Percentiles rank a stretch among this genome's conserved stretches.
phyloP scores from a whole-genome alignment of 2,113 vertebrate species.

The Pollachius pollachius region DNA sequence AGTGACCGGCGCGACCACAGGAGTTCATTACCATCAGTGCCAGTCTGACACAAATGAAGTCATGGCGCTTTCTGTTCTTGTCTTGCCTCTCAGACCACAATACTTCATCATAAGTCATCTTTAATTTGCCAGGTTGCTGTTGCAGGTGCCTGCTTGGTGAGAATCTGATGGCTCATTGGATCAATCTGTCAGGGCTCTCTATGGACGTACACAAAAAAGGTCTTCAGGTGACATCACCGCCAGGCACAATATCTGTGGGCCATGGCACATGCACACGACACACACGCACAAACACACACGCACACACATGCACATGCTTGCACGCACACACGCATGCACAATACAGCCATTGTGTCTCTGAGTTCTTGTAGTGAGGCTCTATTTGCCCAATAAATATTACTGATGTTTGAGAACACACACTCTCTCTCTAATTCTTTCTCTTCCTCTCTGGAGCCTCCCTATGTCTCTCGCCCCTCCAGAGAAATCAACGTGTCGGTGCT shows the following conservation, averaged over 20 bases:
- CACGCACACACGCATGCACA: not conserved
- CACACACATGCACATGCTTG: no score
- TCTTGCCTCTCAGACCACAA: slow-evolving; percentile 68
- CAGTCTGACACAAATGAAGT: slow-evolving; percentile 72
- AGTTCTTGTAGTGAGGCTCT: not conserved
- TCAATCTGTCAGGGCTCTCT: slow-evolving; percentile 61
- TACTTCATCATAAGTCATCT: slow-evolving; percentile 73
- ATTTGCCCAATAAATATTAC: slow-evolving; percentile 24
- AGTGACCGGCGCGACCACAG: slow-evolving; percentile 61
- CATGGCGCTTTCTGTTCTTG: slow-evolving; percentile 69
- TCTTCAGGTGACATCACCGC: no score
- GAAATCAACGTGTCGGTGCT: slow-evolving; percentile 44
- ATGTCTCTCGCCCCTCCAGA: slow-evolving; percentile 30
- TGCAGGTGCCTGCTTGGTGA: slow-evolving; percentile 59
- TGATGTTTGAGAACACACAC: slow-evolving; percentile 15
- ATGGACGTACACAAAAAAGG: slow-evolving; percentile 34
- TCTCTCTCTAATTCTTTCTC: no score
- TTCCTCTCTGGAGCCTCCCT: no score
- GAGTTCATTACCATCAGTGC: slow-evolving; percentile 75
- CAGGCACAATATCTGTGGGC: slow-evolving; percentile 11
- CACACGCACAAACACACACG: no score
- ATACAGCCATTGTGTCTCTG: slow-evolving; percentile 10
- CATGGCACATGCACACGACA: not conserved
- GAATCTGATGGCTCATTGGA: slow-evolving; percentile 54
- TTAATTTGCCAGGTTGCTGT: slow-evolving; percentile 70